Base-by-base conservation (phyloP, 2,113 vertebrate species). In the Hyperoodon ampullatus region DNA sequence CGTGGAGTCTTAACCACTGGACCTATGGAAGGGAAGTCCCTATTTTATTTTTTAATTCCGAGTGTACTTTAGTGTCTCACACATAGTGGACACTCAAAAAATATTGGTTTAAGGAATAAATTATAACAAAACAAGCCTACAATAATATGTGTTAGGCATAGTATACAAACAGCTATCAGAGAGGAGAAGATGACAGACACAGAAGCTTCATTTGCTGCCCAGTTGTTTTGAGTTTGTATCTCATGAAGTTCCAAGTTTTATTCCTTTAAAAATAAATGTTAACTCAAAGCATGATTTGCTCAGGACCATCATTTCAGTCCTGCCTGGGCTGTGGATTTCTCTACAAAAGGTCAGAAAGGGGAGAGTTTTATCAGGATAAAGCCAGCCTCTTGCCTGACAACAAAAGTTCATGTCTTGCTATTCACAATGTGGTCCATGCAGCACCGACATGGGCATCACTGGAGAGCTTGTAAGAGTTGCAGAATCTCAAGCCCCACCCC, bases 91-190 rank as follows among this genome's bases (percentile, higher is more conserved):
- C 30, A 44, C 63, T 95, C 83, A 72, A 55, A 65, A 85, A 63
- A 30, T 44, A 63, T 2, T 72, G 72, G 77, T 24, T 61, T 55
- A 66, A 95, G 61, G 58, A 90, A 85, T 63, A 77, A 81, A 86
- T 30, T 60, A 33, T 26, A 28, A 78, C 10, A 72, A 71, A 94
- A 53, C 5, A 70, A 83, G 28, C 55, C 55, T 16, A 24, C 3
- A 60, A 6, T 3, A 55, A 16, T 15, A 28, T 5, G 23, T 8
- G 2, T 55, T 5, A 15, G 28, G 10, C 58, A 89, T 5, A 5
- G 68, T 28, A 44, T 19, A 9, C 14, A 35, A 39, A 28, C 13
- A 77, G 23, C 30, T 35, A 4, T 39, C 80, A 21, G 50, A 71
- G 50, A 39, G 30, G 14, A 35, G 24, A 11, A 35, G 24, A 11